Conservation (phyloP, 2,113 vertebrate species). For the Muntiacus reevesi region DNA sequence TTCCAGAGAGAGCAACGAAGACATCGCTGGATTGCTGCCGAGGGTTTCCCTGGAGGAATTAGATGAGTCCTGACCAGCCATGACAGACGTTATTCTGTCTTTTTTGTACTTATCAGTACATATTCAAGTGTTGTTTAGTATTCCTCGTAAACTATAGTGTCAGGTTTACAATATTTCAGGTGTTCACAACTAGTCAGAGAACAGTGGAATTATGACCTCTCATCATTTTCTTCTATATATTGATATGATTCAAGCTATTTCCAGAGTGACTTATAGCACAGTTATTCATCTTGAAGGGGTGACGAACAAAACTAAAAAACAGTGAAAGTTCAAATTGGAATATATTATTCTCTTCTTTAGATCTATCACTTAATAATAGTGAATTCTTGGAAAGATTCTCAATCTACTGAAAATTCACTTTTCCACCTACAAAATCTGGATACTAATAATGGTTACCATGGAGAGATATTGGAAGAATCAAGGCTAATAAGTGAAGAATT, state of each 20-base stretch:
- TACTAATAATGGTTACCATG: not conserved
- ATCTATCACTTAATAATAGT: not conserved
- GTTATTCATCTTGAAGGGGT: too few species aligned
- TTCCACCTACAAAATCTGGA: not conserved
- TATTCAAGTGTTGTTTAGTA: not conserved
- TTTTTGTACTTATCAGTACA: not conserved
- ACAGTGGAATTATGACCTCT: not conserved
- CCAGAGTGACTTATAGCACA: not conserved
- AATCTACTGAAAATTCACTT: not conserved
- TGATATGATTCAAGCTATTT: not conserved
- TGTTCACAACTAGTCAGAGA: not conserved
- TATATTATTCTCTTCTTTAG: not conserved
- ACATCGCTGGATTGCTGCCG: not conserved
- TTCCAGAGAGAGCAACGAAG: not conserved
- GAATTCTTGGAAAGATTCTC: not conserved
- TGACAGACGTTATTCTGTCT: not conserved
- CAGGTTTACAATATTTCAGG: not conserved
- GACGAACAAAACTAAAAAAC: not conserved
- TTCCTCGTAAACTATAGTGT: not conserved
- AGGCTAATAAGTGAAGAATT: not conserved
- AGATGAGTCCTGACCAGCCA: not conserved
- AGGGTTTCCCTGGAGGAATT: not conserved
- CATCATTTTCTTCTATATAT: not conserved
- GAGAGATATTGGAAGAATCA: not conserved
- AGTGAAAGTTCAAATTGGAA: not conserved